Percentiles rank a stretch among this genome's conserved stretches.
These are phyloP conservation scores for Tethea ocularis DNA, from an alignment of 2,888 invertebrate species.

Conservation along the genomic window DNA sequence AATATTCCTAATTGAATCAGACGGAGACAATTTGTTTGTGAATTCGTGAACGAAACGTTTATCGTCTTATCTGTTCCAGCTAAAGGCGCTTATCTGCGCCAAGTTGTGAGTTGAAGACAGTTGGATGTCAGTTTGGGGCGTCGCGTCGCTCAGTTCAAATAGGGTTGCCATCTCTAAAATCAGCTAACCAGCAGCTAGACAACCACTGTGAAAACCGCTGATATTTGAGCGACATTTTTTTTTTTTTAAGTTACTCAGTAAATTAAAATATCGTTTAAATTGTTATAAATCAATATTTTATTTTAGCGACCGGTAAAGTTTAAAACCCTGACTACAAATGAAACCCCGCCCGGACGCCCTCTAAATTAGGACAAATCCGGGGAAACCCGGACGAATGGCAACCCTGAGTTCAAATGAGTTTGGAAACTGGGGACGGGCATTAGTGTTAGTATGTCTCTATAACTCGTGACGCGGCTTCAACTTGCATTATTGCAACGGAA, in stretches of 20 bases:
- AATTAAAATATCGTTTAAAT: too few species aligned
- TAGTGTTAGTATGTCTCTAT: neutral
- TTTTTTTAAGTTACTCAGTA: too few species aligned
- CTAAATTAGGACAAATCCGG: too few species aligned
- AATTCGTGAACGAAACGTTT: conserved; percentile 13
- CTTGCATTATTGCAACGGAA: neutral
- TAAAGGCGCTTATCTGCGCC: neutral
- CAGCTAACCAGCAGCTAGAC: too few species aligned
- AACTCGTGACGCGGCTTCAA: neutral
- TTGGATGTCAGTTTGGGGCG: neutral
- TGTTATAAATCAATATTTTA: too few species aligned
- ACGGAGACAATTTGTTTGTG: conserved; percentile 22
- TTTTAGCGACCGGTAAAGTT: too few species aligned
- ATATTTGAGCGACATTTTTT: too few species aligned
- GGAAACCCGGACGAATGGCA: too few species aligned
- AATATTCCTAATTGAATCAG: conserved; percentile 17
- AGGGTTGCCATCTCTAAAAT: too few species aligned
- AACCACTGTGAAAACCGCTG: too few species aligned
- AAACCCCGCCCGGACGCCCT: too few species aligned
- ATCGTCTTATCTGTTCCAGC: neutral
- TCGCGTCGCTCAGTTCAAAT: neutral
- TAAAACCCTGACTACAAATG: too few species aligned
- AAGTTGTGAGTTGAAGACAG: conserved; percentile 15
- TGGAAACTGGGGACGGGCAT: neutral
- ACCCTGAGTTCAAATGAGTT: neutral